Conservation (phyloP, 1,140 invertebrate species). For the Asobara japonica region DNA sequence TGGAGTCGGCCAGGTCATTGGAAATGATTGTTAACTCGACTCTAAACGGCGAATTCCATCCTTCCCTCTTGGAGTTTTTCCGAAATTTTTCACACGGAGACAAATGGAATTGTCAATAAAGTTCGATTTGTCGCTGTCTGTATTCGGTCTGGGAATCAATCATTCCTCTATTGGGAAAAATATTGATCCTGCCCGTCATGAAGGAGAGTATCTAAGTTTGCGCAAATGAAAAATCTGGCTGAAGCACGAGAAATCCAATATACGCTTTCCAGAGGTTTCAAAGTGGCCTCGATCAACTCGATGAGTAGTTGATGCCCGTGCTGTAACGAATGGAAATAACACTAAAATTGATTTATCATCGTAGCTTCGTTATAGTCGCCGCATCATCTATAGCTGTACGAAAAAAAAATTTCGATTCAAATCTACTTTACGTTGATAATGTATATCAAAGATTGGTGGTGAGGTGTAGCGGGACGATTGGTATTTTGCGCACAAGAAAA, state of each 20-base stretch:
- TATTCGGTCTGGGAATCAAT: background rate
- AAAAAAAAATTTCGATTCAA: conserved; percentile 25
- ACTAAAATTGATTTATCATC: conserved; percentile 37
- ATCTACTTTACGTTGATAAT: conserved; percentile 24
- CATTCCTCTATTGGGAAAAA: background rate
- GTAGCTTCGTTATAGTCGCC: conserved; percentile 16
- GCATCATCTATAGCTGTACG: conserved; percentile 17
- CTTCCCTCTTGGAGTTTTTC: too few relatives aligned
- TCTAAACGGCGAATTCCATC: too few relatives aligned
- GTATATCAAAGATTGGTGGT: conserved; percentile 11
- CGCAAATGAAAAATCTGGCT: background rate
- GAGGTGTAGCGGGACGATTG: background rate
- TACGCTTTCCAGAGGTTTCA: background rate
- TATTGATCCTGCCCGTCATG: background rate
- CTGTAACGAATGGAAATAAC: conserved; percentile 15
- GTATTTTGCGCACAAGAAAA: background rate
- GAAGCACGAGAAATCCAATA: background rate
- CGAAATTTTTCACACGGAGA: too few relatives aligned
- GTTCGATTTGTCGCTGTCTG: too few relatives aligned
- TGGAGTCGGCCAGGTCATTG: background rate
- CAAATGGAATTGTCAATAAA: too few relatives aligned
- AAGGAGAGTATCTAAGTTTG: background rate
- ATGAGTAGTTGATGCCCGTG: conserved; percentile 2
- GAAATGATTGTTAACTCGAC: too few relatives aligned
- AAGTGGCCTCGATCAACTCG: conserved; percentile 11